These are phyloP conservation scores for Dasyprocta punctata DNA, from an alignment of 2,113 vertebrate species.

Conservation along the genomic window DNA sequence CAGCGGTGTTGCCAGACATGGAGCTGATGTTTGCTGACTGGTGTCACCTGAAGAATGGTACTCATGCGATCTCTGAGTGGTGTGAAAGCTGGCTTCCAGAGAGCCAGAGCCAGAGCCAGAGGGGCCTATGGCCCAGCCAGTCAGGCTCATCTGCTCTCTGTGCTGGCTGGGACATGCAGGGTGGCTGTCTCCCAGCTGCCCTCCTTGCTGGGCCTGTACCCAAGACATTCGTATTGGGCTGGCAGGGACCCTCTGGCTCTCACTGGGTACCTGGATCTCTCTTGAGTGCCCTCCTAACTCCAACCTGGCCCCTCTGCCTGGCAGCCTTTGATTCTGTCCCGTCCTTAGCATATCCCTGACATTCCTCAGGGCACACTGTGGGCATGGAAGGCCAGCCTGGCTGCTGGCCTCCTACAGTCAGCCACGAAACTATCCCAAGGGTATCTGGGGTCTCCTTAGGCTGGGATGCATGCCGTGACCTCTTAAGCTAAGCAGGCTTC, in stretches of 20 bases:
- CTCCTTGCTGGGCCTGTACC: background rate
- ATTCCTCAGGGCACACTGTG: background rate
- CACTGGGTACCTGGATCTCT: background rate
- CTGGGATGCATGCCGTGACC: background rate
- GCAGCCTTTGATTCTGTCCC: background rate
- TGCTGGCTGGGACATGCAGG: background rate
- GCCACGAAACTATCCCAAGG: background rate
- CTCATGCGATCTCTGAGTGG: background rate
- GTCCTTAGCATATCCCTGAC: background rate
- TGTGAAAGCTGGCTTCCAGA: background rate
- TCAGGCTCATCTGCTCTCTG: background rate
- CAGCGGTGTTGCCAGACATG: background rate
- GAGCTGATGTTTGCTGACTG: background rate
- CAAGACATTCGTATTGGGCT: background rate
- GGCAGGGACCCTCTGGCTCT: background rate
- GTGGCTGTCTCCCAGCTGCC: background rate
- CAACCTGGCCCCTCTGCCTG: background rate
- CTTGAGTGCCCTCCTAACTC: background rate
- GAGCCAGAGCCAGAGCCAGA: background rate
- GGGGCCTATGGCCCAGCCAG: background rate
- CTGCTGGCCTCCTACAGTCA: background rate
- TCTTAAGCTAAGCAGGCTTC: background rate
- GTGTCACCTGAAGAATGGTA: background rate
- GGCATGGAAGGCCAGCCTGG: background rate
- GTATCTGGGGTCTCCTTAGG: background rate